phyloP scores from a whole-genome alignment of 1,140 invertebrate genomes.

The Wasmannia auropunctata region DNA sequence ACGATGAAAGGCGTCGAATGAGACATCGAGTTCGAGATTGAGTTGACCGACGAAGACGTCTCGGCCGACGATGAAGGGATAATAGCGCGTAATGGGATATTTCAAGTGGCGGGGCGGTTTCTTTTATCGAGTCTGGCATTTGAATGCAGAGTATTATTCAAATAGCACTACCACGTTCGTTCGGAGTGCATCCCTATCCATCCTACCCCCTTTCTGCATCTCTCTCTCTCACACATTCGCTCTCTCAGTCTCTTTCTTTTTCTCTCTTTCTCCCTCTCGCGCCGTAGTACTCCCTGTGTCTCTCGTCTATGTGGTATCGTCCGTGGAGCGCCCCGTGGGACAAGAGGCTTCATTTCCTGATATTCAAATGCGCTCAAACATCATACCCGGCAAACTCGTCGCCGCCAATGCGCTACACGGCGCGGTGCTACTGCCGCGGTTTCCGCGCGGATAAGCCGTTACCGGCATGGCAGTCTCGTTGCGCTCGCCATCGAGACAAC shows the following conservation, averaged over 20 bases:
- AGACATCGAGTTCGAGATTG: constrained; percentile 38
- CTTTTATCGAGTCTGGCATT: constrained; percentile 82
- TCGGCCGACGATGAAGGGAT: constrained; percentile 69
- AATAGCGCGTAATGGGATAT: constrained; percentile 83
- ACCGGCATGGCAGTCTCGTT: constrained; percentile 34
- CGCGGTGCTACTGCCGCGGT: constrained; percentile 66
- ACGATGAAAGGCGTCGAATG: not conserved
- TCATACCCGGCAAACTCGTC: constrained; percentile 73
- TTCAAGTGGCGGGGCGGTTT: constrained; percentile 81
- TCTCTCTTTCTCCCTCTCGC: not conserved
- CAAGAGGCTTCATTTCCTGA: constrained; percentile 83
- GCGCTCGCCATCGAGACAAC: constrained; percentile 25
- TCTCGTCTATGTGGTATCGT: constrained; percentile 32
- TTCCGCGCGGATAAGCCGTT: constrained; percentile 74
- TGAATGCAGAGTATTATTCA: constrained; percentile 85
- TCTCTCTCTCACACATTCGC: too few relatives aligned
- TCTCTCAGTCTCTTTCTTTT: not conserved
- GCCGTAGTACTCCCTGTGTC: constrained; percentile 32
- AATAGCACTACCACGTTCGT: constrained; percentile 70
- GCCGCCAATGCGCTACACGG: constrained; percentile 28
- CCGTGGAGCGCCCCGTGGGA: constrained; percentile 67
- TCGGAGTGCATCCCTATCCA: constrained; percentile 34
- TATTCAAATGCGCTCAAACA: constrained; percentile 84
- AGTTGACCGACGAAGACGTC: constrained; percentile 63
- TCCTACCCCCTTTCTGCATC: constrained; percentile 35